phyloP scores from a whole-genome alignment of 2,113 vertebrate species.

The Numenius arquata region DNA sequence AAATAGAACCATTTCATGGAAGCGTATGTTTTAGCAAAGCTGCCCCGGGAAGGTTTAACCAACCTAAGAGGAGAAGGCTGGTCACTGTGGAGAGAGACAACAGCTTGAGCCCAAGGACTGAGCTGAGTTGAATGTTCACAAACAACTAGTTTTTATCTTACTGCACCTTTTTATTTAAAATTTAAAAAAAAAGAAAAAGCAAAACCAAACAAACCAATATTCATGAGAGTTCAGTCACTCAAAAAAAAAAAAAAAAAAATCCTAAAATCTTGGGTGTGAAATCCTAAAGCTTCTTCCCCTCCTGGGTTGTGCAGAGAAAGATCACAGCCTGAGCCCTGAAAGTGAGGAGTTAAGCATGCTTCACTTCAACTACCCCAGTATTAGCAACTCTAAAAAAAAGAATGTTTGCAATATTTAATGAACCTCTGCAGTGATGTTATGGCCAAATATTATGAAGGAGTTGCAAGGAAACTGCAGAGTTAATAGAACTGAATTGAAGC shows the following conservation, averaged over 20 bases:
- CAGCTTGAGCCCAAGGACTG: background rate
- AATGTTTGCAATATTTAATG: constrained; percentile 5
- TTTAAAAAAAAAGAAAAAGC: background rate
- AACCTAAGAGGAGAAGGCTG: background rate
- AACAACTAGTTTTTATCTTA: background rate
- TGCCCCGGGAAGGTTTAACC: background rate
- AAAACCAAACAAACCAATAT: background rate
- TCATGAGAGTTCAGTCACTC: background rate
- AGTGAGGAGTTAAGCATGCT: background rate
- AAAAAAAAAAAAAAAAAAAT: background rate
- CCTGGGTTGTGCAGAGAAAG: background rate
- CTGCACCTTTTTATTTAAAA: background rate
- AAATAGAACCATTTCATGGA: background rate
- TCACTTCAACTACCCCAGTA: background rate
- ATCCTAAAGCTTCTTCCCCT: background rate
- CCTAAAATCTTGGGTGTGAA: background rate
- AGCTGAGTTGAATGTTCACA: background rate
- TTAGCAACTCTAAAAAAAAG: background rate
- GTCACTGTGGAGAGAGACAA: background rate
- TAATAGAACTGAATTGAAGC: constrained; percentile 29
- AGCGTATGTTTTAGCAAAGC: background rate
- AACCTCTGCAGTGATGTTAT: constrained; percentile 22
- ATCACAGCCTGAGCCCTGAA: background rate
- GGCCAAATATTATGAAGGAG: constrained; percentile 57
- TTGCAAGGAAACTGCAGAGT: background rate